A percentile compares a stretch with the other conserved stretches of the same genome.
These are phyloP conservation scores for Lophura nycthemera DNA, from an alignment of 2,113 vertebrate genomes.

Conservation along the genomic window DNA sequence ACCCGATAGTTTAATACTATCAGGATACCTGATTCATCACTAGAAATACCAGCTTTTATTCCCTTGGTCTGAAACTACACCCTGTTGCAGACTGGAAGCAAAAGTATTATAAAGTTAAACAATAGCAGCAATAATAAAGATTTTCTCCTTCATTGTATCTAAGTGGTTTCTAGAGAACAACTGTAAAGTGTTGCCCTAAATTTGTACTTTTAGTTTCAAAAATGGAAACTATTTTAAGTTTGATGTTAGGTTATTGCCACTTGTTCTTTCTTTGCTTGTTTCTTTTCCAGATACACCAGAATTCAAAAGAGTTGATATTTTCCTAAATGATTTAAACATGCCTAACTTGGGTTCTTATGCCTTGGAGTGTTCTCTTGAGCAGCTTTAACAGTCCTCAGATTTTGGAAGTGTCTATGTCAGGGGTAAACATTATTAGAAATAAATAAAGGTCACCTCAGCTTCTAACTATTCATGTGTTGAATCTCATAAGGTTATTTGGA, in stretches of 20 bases:
- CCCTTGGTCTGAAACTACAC: background rate
- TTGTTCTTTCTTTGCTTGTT: background rate
- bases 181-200: background rate
- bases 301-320: constrained; percentile 85
- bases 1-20: no score
- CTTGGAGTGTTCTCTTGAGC: constrained; percentile 87
- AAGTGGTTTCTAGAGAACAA: background rate
- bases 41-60: background rate
- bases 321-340: constrained; percentile 91
- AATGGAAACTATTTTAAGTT: background rate
- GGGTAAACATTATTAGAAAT: constrained; percentile 86
- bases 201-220: background rate
- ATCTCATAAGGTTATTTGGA: background rate
- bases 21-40: background rate
- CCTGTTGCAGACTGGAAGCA: background rate
- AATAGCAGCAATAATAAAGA: background rate
- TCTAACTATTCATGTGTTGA: background rate
- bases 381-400: constrained; percentile 87
- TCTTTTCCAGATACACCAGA: constrained; percentile 80
- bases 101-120: background rate
- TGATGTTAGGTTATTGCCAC: background rate
- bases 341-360: constrained; percentile 86
- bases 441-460: constrained; percentile 80
- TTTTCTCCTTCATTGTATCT: background rate
- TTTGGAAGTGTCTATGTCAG: constrained; percentile 88